Conservation (phyloP, 2,113 vertebrate species). For the Aldabrachelys gigantea region DNA sequence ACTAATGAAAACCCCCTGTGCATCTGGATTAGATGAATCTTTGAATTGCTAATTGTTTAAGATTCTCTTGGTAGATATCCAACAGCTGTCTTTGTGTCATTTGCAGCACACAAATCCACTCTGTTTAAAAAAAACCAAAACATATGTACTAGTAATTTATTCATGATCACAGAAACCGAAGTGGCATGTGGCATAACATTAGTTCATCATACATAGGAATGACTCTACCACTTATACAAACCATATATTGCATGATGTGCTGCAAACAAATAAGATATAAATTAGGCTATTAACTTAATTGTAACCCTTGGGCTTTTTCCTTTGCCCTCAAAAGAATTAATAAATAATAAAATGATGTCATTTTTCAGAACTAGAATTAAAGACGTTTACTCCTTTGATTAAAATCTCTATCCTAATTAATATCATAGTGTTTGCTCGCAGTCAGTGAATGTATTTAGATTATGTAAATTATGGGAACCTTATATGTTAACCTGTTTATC, state of each 20-base stretch:
- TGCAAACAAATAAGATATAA: neutral
- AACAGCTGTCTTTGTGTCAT: conserved; percentile 15
- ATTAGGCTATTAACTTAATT: neutral
- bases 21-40: conserved; percentile 53
- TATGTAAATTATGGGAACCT: neutral
- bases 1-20: conserved; percentile 39
- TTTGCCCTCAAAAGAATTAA: neutral
- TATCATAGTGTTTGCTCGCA: neutral
- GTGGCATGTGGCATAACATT: neutral
- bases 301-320: neutral
- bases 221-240: neutral
- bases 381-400: neutral
- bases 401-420: neutral
- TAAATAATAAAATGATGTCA: neutral
- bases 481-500: neutral
- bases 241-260: neutral
- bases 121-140: neutral
- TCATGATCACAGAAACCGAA: neutral
- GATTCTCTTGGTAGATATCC: conserved; percentile 44
- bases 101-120: conserved; percentile 15
- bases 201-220: neutral
- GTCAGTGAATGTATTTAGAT: neutral
- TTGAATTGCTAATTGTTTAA: conserved; percentile 60
- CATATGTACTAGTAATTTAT: neutral
- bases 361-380: neutral